Evolutionary conservation across 2,797 vertebrate genomes (phyloP).

Genomic region (Diceros bicornis): DNA sequence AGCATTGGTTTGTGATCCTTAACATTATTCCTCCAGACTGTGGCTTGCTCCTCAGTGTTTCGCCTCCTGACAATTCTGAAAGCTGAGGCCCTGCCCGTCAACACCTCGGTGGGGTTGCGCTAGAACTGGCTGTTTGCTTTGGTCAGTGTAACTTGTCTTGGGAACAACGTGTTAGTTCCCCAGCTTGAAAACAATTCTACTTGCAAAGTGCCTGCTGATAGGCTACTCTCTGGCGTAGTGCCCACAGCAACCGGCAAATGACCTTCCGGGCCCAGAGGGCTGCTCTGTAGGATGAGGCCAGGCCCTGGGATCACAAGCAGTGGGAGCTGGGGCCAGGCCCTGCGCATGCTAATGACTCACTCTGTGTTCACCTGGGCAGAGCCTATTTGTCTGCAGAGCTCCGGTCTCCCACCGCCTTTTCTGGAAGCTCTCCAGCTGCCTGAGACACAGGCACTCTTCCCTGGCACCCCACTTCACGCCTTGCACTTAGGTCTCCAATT

Average conservation of each 20-base stretch:
- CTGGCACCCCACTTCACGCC: background rate
- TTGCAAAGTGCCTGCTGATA: background rate
- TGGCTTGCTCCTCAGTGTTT: background rate
- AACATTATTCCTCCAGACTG: accelerated
- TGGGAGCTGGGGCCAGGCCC: background rate
- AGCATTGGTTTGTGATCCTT: background rate
- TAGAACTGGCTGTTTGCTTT: background rate
- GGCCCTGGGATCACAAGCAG: background rate
- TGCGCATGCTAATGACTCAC: background rate
- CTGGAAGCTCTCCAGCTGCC: background rate
- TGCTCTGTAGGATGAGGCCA: background rate
- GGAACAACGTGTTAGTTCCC: background rate
- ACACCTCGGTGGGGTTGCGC: background rate
- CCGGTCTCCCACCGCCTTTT: background rate
- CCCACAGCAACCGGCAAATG: no score
- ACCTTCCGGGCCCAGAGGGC: background rate
- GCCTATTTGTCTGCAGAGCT: background rate
- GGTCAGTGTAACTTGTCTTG: background rate
- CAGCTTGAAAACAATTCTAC: background rate
- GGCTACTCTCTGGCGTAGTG: background rate
- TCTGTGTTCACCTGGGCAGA: accelerated
- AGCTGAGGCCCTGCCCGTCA: background rate
- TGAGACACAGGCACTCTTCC: background rate
- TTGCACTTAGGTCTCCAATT: background rate
- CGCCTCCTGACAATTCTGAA: background rate